Evolutionary conservation across 1,140 invertebrate species (phyloP).

Genomic region (Drosophila subobscura): DNA sequence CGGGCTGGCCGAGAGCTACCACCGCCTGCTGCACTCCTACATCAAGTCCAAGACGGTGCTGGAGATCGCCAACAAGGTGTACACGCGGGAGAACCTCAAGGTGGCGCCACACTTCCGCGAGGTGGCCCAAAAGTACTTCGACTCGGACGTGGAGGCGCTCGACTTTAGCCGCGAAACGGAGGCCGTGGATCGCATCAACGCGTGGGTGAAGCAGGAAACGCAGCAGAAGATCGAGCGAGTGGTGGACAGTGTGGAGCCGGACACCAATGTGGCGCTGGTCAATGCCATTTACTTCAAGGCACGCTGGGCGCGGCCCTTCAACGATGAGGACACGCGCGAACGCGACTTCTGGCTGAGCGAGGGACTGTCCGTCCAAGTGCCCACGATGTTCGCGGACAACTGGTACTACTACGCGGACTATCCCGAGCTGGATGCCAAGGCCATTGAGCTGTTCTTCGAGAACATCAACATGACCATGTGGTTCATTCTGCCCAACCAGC

Average conservation of each 20-base stretch:
- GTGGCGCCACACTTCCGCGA: constrained; percentile 69
- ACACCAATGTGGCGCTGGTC: constrained; percentile 85
- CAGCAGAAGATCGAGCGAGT: constrained; percentile 87
- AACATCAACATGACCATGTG: constrained; percentile 86
- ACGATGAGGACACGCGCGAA: constrained; percentile 84
- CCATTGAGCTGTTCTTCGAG: constrained; percentile 86
- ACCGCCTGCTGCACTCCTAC: constrained; percentile 72
- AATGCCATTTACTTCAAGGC: constrained; percentile 91
- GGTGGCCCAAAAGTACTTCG: constrained; percentile 71
- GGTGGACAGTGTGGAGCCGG: constrained; percentile 82
- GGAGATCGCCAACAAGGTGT: constrained; percentile 81
- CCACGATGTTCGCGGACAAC: constrained; percentile 86
- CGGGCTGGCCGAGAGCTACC: constrained; percentile 73
- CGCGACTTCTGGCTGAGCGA: constrained; percentile 85
- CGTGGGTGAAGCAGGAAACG: constrained; percentile 87
- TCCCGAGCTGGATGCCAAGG: constrained; percentile 84
- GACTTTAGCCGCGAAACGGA: constrained; percentile 84
- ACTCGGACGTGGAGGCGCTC: constrained; percentile 84
- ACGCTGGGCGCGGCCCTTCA: constrained; percentile 87
- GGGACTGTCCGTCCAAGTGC: constrained; percentile 83
- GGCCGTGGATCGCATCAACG: constrained; percentile 86
- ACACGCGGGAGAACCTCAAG: constrained; percentile 63
- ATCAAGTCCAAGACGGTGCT: constrained; percentile 78
- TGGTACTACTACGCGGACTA: constrained; percentile 85
- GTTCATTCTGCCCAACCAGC: constrained; percentile 87